These are phyloP conservation scores for Pteropus alecto DNA, from an alignment of 2,113 vertebrate genomes.

Conservation along the genomic window DNA sequence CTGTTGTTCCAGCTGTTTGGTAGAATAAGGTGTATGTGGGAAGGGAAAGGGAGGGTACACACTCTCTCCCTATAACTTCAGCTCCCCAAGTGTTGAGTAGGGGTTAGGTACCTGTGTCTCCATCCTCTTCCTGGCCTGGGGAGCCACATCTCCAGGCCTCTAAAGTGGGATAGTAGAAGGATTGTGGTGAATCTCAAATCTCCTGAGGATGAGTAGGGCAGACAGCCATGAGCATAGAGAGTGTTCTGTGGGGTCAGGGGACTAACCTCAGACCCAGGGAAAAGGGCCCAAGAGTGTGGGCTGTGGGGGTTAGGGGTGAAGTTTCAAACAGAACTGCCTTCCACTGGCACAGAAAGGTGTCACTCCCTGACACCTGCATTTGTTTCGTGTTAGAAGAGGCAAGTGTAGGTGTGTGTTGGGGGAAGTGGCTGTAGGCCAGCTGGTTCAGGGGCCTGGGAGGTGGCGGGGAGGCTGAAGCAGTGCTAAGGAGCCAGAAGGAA, in stretches of 20 bases:
- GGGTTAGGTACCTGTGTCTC: not conserved
- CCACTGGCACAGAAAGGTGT: not conserved
- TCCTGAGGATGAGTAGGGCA: not conserved
- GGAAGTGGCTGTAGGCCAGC: not conserved
- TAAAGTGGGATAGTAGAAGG: not conserved
- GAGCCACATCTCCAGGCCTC: not conserved
- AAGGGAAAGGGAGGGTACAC: not conserved
- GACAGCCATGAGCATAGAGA: not conserved
- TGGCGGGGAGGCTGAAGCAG: not conserved
- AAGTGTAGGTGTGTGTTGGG: not conserved
- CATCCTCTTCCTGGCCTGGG: not conserved
- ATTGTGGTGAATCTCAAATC: not conserved
- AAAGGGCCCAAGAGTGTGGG: not conserved
- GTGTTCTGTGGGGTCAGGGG: not conserved
- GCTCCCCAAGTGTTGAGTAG: not conserved
- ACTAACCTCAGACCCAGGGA: not conserved
- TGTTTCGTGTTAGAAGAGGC: conserved; percentile 35
- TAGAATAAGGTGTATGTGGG: not conserved
- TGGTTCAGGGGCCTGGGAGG: not conserved
- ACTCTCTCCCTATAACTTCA: not conserved
- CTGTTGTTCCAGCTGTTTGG: not conserved
- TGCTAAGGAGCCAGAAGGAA: not conserved
- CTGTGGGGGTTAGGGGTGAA: not conserved
- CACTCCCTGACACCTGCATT: conserved; percentile 39
- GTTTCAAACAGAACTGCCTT: not conserved